Conservation (phyloP, 2,797 vertebrate genomes). For the Petrocephalus schoutedeni region DNA sequence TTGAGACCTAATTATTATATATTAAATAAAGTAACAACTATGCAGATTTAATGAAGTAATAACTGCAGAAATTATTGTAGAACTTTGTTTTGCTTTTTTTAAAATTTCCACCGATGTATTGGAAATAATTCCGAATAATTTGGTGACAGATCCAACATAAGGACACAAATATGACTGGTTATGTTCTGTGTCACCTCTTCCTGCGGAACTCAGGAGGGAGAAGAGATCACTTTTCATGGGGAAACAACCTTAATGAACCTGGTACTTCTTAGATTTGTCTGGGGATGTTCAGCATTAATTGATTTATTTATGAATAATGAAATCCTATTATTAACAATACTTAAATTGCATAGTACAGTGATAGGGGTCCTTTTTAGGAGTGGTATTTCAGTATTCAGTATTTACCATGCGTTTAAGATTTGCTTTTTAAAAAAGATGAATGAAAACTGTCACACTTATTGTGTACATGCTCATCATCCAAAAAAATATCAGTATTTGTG, state of each 20-base stretch:
- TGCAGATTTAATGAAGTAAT: not conserved
- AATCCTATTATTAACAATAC: not conserved
- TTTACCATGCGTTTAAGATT: not conserved
- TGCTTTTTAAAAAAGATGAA: not conserved
- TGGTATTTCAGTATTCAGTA: not conserved
- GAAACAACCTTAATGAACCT: slow-evolving; percentile 1
- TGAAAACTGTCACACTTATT: slow-evolving; percentile 12
- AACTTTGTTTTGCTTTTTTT: not conserved
- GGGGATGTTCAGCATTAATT: not conserved
- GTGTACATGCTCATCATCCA: not conserved
- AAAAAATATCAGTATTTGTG: not conserved
- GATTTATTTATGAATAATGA: not conserved
- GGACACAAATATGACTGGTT: not conserved
- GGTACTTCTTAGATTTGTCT: not conserved
- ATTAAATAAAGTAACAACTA: slow-evolving; percentile 1
- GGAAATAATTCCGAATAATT: not conserved
- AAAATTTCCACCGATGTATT: not conserved
- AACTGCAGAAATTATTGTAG: not conserved
- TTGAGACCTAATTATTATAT: not conserved
- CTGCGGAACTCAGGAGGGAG: slow-evolving; percentile 31
- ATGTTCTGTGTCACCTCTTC: not conserved
- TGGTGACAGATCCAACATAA: not conserved
- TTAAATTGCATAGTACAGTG: not conserved
- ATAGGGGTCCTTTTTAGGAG: too few relatives aligned
- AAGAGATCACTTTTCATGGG: slow-evolving; percentile 34